phyloP scores from a whole-genome alignment of 1,140 invertebrate species.

The Aphelenchoides besseyi region DNA sequence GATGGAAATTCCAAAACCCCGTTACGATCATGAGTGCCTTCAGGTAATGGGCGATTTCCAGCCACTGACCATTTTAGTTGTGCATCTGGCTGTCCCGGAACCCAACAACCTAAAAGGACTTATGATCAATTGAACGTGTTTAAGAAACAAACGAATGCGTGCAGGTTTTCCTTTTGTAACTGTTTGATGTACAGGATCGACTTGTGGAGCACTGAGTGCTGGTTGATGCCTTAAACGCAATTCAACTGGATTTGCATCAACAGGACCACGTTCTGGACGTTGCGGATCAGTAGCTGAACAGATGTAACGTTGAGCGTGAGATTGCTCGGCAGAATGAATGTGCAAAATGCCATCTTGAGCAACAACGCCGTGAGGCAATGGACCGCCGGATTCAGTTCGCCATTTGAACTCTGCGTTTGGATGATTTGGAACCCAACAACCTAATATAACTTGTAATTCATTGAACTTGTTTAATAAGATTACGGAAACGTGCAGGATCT shows the following conservation, averaged over 20 bases:
- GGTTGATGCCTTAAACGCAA: constrained; percentile 33
- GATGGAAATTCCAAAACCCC: constrained; percentile 50
- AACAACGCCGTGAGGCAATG: constrained; percentile 50
- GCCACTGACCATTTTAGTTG: constrained; percentile 43
- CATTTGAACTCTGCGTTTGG: constrained; percentile 54
- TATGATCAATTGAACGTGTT: not conserved
- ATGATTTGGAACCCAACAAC: constrained; percentile 59
- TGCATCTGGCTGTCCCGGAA: constrained; percentile 57
- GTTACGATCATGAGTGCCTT: constrained; percentile 48
- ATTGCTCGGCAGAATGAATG: constrained; percentile 35
- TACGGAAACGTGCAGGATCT: constrained; percentile 54
- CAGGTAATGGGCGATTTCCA: constrained; percentile 39
- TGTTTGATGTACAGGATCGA: constrained; percentile 48
- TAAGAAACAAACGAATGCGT: not conserved
- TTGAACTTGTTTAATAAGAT: not conserved
- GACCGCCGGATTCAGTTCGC: constrained; percentile 48
- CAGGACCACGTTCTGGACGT: constrained; percentile 28
- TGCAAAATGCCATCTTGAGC: constrained; percentile 32
- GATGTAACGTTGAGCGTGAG: constrained; percentile 48
- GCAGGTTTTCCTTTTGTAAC: constrained; percentile 50
- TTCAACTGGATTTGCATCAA: constrained; percentile 46
- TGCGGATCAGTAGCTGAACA: constrained; percentile 57
- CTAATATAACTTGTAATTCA: not conserved
- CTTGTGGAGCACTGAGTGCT: constrained; percentile 35
- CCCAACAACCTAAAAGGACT: constrained; percentile 50